A percentile compares a stretch with the other conserved stretches of the same genome.
Conservation (phyloP, 2,888 invertebrate genomes). For the Tiliacea citrago region DNA sequence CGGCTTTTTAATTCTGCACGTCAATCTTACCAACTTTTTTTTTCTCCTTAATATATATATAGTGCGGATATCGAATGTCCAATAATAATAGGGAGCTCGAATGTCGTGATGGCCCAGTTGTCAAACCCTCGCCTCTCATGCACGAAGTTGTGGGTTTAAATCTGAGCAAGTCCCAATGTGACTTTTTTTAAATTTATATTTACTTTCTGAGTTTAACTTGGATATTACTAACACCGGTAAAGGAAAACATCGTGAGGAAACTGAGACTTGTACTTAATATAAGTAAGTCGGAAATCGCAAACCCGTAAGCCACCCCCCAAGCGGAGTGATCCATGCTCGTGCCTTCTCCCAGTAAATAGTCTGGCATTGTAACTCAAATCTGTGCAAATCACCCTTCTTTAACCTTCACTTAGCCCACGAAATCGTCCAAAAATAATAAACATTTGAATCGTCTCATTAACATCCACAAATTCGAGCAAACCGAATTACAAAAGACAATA, state of each 20-base stretch:
- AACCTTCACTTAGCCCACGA: background rate
- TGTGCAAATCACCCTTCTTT: background rate
- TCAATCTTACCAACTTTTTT: background rate
- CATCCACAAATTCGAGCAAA: slow-evolving; percentile 47
- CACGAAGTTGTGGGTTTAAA: background rate
- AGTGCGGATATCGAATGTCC: no score
- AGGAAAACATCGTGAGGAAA: background rate
- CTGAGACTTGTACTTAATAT: background rate
- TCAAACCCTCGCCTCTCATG: background rate
- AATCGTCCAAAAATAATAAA: slow-evolving; percentile 15
- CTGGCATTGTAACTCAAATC: background rate
- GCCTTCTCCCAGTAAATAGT: background rate
- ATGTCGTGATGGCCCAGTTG: background rate
- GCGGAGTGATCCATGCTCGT: no score
- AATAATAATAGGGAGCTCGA: no score
- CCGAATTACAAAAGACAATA: slow-evolving; percentile 46
- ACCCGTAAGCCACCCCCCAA: no score
- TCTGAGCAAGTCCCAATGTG: no score
- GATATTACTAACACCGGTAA: background rate
- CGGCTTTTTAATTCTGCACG: background rate
- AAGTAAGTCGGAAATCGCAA: no score
- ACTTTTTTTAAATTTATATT: no score
- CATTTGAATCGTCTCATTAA: slow-evolving; percentile 37
- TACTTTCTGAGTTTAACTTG: background rate
- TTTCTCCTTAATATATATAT: no score